These are phyloP conservation scores for Caiman crocodilus DNA, from an alignment of 2,797 vertebrate species.

Conservation along the genomic window DNA sequence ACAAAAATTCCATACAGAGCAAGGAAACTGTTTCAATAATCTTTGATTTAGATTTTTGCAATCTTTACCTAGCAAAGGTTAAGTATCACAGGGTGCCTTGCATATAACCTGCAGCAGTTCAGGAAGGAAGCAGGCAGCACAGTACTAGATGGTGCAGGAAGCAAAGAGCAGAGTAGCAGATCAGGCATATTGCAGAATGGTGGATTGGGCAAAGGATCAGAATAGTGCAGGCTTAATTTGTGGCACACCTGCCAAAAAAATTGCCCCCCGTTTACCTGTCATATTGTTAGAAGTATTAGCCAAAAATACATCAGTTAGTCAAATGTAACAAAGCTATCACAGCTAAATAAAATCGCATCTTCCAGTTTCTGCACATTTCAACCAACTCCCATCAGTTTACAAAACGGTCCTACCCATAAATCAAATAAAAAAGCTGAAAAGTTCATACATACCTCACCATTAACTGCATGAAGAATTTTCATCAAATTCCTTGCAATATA, in stretches of 20 bases:
- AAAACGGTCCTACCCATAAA: neutral
- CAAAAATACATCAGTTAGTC: neutral
- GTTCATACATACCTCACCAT: slow-evolving; percentile 84
- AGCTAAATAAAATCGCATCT: neutral
- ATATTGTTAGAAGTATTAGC: neutral
- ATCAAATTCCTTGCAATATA: slow-evolving; percentile 86
- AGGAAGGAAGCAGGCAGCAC: too few relatives aligned
- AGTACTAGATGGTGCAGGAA: too few relatives aligned
- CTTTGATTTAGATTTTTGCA: neutral
- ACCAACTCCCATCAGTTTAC: neutral
- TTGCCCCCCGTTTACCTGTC: too few relatives aligned
- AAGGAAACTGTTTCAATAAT: neutral
- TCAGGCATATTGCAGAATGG: too few relatives aligned
- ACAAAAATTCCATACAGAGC: neutral
- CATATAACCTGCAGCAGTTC: too few relatives aligned
- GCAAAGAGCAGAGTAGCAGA: too few relatives aligned
- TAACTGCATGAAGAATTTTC: slow-evolving; percentile 82
- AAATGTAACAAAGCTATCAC: neutral
- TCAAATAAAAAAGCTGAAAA: neutral
- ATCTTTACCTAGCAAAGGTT: neutral
- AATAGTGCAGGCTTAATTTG: neutral
- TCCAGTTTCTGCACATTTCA: neutral
- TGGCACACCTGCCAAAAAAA: neutral
- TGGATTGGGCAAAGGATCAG: too few relatives aligned
- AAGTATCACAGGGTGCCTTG: too few relatives aligned